phyloP scores from a whole-genome alignment of 2,113 vertebrate species.

The Tragelaphus scriptus region DNA sequence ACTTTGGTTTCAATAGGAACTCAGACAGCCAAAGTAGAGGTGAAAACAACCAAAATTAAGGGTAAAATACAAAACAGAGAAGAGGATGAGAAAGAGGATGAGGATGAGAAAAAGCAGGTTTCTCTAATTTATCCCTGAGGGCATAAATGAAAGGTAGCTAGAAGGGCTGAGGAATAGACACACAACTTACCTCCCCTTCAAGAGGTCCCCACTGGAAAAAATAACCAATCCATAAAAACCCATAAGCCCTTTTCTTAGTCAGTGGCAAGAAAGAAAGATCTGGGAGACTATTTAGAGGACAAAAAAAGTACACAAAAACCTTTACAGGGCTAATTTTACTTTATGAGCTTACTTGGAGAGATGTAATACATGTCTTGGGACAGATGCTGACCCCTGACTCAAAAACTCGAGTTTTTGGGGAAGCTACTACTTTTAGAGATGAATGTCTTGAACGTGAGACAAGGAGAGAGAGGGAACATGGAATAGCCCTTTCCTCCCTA shows the following conservation, averaged over 20 bases:
- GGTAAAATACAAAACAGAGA: not conserved
- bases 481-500: not conserved
- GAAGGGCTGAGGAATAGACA: not conserved
- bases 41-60: no score
- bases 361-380: not conserved
- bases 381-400: not conserved
- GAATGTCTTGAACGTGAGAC: not conserved
- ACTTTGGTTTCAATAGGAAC: no score
- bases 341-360: not conserved
- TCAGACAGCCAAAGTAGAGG: no score
- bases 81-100: not conserved
- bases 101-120: not conserved
- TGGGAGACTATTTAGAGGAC: not conserved
- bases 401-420: not conserved
- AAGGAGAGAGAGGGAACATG: not conserved
- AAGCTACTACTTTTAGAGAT: not conserved
- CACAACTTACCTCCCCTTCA: not conserved
- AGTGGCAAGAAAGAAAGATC: not conserved
- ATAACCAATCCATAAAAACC: not conserved
- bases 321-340: not conserved
- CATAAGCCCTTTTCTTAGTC: not conserved
- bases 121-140: not conserved
- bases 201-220: not conserved
- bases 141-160: not conserved
- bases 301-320: not conserved